A percentile compares a stretch with the other conserved stretches of the same genome.
These are phyloP conservation scores for Bibio marci DNA, from an alignment of 2,888 invertebrate species.

Conservation along the genomic window DNA sequence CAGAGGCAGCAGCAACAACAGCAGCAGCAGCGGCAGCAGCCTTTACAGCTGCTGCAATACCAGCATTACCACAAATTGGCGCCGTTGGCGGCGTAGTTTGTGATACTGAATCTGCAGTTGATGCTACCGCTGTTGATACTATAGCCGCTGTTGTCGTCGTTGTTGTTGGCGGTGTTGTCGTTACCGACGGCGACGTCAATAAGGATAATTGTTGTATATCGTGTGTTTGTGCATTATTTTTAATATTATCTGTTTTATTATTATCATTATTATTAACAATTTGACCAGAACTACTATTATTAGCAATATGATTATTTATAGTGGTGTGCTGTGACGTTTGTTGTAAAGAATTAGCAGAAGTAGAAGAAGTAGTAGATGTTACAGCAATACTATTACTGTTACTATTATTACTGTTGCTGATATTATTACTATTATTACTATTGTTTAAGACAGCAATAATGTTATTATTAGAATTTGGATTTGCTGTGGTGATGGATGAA, in stretches of 20 bases:
- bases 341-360: not conserved
- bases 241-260: conserved; percentile 1
- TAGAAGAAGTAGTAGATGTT: conserved; percentile 1
- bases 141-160: not conserved
- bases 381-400: conserved; percentile 1
- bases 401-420: conserved; percentile 4
- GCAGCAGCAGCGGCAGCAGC: conserved; percentile 1
- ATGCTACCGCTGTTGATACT: not conserved
- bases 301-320: not conserved
- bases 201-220: not conserved
- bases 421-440: conserved; percentile 10
- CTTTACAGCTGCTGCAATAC: conserved; percentile 1
- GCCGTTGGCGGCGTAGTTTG: not conserved
- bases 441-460: conserved; percentile 12
- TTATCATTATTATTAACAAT: not conserved
- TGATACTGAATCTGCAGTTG: not conserved
- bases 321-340: not conserved
- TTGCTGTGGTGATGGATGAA: conserved; percentile 27
- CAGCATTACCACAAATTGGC: no score
- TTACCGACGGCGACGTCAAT: not conserved
- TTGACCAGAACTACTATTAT: not conserved
- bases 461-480: conserved; percentile 11
- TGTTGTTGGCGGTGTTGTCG: not conserved
- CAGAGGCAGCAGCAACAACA: not conserved
- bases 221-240: conserved; percentile 2